Evolutionary conservation across 2,113 vertebrate species (phyloP), one percentile per base, ranked within the genome.

Genomic region (Henicopernis longicauda): DNA sequence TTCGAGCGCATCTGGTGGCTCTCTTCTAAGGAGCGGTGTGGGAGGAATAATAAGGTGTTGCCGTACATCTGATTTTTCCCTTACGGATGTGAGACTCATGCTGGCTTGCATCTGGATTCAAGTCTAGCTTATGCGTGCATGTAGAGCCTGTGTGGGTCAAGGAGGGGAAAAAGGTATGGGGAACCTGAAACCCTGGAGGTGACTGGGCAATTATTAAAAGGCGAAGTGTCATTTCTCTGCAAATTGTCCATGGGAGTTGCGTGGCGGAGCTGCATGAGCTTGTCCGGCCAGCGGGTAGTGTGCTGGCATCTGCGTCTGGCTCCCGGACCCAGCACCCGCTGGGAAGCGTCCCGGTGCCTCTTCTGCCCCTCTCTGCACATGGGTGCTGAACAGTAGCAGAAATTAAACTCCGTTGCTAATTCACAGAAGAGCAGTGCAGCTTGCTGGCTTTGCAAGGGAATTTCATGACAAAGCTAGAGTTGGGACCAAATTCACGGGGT

Each of bases 11-110:
- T 44, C 85, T 96, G 85, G 76, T 89, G 82, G 16, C 73, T 95
- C 36, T 66, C 13, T 82, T 49, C 65, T 61, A 26, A 89, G 81
- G 15, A 59, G 55, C 55, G 27, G 57, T 1, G 72, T 78, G 83
- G 94, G 86, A 89, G 80, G 86, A 77, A 80, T 73, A 44, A 77
- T 16, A 79, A 91, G 45, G 92, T 92, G 88, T 88, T 94, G 73
- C 79, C 78, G 27, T 19, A 29, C 47, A 67, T 82, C 88, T 95
- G 80, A 69, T 97, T 81, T 81, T 76, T 74, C 69, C 86, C 55
- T 78, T 31, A 31, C 0, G 36, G 92, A 70, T 59, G 40, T 42
- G 66, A 71, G 21, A 27, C 31, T 61, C 1, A 0, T 34, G 7
- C 62, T 45, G 73, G 40, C 27, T 72, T n/a, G 16, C 54, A 36